phyloP scores from a whole-genome alignment of 2,113 vertebrate genomes.

The Bubo blakistoni region DNA sequence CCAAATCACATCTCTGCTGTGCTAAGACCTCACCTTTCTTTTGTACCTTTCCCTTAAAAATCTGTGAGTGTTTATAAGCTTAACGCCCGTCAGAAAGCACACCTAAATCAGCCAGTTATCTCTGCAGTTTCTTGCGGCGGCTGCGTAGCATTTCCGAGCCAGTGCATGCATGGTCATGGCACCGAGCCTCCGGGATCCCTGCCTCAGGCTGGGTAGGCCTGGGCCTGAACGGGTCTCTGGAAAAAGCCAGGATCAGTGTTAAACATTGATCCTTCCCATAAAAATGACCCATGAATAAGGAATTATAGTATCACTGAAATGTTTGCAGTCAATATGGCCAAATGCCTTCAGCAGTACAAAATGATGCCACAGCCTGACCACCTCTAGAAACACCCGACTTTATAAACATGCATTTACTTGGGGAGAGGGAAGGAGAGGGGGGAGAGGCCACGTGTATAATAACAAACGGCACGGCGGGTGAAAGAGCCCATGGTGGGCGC shows the following conservation, averaged over 20 bases:
- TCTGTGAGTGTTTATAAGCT: not conserved
- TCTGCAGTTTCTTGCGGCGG: accelerated
- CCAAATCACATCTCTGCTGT: not conserved
- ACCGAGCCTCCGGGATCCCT: accelerated
- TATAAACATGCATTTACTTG: accelerated
- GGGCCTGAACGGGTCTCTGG: not conserved
- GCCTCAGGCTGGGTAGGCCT: not conserved
- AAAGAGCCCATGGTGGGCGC: accelerated
- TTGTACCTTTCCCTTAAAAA: not conserved
- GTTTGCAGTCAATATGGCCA: accelerated
- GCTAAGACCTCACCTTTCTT: not conserved
- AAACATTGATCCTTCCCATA: not conserved
- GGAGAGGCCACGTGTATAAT: accelerated
- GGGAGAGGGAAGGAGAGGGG: not conserved
- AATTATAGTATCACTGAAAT: not conserved
- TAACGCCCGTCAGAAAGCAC: accelerated
- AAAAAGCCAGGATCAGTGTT: too few species aligned
- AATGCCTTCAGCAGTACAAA: not conserved
- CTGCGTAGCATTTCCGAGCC: not conserved
- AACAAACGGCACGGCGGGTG: accelerated
- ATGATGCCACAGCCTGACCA: accelerated
- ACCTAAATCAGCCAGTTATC: accelerated
- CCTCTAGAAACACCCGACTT: accelerated
- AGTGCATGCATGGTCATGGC: accelerated
- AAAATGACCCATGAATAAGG: accelerated